These are phyloP conservation scores for Heliconius cydno DNA, from an alignment of 2,888 invertebrate genomes.

Conservation along the genomic window DNA sequence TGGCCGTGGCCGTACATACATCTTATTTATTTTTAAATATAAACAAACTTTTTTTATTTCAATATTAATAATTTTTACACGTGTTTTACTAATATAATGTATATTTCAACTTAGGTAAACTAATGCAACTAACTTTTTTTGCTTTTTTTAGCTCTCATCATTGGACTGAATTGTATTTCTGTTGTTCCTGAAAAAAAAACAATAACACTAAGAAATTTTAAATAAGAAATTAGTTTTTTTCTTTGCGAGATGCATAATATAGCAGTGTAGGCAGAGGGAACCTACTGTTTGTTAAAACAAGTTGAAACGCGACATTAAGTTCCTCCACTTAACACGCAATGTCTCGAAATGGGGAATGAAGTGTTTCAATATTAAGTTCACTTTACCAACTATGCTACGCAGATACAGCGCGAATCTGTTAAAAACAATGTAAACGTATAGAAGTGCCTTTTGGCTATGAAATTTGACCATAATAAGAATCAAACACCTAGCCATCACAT, in stretches of 20 bases:
- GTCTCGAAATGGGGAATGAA: background rate
- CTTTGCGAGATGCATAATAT: background rate
- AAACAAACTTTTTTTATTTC: background rate
- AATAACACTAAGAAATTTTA: background rate
- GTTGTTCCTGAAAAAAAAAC: slow-evolving; percentile 26
- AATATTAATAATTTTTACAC: background rate
- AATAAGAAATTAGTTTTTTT: background rate
- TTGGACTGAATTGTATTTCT: slow-evolving; percentile 21
- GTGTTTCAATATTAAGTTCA: background rate
- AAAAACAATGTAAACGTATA: too few species aligned
- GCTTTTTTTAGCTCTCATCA: slow-evolving; percentile 16
- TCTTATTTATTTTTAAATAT: background rate
- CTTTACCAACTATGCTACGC: background rate
- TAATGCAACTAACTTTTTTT: slow-evolving; percentile 11
- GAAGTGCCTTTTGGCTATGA: too few species aligned
- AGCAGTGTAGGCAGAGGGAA: background rate
- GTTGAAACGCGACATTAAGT: too few species aligned
- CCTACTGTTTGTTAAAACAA: too few species aligned
- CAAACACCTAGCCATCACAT: background rate
- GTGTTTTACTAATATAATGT: background rate
- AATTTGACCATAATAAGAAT: background rate
- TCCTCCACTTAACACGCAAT: background rate
- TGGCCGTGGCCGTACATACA: background rate
- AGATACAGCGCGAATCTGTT: background rate
- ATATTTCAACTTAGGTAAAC: background rate